Conservation (phyloP, 2,797 vertebrate genomes). For the Rhinophrynus dorsalis region DNA sequence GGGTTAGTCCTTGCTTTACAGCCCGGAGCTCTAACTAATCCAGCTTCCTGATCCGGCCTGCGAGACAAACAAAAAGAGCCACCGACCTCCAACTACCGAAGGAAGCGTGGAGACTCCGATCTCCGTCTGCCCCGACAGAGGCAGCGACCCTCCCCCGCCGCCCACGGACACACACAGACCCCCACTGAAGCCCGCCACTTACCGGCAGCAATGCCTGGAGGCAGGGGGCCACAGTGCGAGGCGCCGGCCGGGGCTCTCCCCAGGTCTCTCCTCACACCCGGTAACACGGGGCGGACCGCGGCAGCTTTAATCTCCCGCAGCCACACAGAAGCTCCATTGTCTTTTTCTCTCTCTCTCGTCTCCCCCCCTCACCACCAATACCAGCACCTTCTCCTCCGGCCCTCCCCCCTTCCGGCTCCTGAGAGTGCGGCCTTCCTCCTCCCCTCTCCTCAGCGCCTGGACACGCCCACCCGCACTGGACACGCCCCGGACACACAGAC, state of each 20-base stretch:
- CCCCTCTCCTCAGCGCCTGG: slow-evolving; percentile 12
- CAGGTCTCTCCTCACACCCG: slow-evolving; percentile 57
- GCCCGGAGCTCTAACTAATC: not conserved
- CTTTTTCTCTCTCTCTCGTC: slow-evolving; percentile 38
- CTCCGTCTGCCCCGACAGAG: too few relatives aligned
- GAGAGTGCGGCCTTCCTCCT: slow-evolving; percentile 34
- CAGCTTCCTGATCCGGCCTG: not conserved
- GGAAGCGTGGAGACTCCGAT: too few relatives aligned
- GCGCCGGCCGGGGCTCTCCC: slow-evolving; percentile 50
- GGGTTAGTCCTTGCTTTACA: not conserved
- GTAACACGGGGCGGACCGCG: slow-evolving; percentile 63
- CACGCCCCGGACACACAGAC: not conserved
- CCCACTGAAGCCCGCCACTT: slow-evolving; percentile 19
- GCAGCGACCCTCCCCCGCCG: not conserved
- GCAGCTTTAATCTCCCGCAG: slow-evolving; percentile 63
- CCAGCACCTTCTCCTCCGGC: slow-evolving; percentile 58
- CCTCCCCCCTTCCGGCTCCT: slow-evolving; percentile 37
- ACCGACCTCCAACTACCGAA: slow-evolving; percentile 37
- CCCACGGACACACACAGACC: not conserved
- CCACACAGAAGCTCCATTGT: slow-evolving; percentile 76
- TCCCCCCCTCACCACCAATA: slow-evolving; percentile 67
- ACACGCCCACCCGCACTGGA: not conserved
- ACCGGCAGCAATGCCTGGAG: slow-evolving; percentile 19
- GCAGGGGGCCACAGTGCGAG: slow-evolving; percentile 34
- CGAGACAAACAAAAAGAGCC: not conserved